These are phyloP conservation scores for Phyto melanocephala DNA, from an alignment of 2,888 invertebrate species.

Conservation along the genomic window DNA sequence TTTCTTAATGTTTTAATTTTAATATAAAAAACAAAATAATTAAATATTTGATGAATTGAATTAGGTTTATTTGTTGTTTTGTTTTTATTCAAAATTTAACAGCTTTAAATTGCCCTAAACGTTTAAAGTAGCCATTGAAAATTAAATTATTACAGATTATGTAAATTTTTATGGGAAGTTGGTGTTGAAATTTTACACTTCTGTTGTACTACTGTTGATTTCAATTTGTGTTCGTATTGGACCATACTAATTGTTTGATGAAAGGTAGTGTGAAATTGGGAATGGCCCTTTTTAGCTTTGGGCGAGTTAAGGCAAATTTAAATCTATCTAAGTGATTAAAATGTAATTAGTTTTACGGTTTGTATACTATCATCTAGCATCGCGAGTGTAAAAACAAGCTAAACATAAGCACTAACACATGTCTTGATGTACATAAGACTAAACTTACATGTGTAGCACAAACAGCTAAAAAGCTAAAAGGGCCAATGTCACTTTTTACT, in stretches of 20 bases:
- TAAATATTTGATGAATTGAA: constrained; percentile 47
- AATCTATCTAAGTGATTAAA: neutral
- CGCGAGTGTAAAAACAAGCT: too few species aligned
- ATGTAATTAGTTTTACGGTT: neutral
- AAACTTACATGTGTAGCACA: too few species aligned
- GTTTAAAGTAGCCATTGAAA: constrained; percentile 48
- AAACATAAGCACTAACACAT: too few species aligned
- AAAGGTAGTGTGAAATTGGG: neutral
- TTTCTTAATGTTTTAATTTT: constrained; percentile 12
- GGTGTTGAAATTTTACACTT: constrained; percentile 33
- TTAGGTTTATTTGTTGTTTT: neutral
- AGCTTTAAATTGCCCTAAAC: neutral
- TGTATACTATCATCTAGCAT: neutral
- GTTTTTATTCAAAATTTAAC: neutral
- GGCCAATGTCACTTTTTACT: too few species aligned
- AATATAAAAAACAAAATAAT: constrained; percentile 2
- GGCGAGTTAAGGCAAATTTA: neutral
- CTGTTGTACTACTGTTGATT: neutral
- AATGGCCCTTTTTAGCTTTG: neutral
- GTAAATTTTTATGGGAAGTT: constrained; percentile 56
- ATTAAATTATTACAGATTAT: constrained; percentile 37
- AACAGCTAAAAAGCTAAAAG: too few species aligned
- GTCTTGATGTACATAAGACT: too few species aligned
- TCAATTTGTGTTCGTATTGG: too few species aligned
- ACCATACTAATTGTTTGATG: neutral